phyloP scores from a whole-genome alignment of 2,888 invertebrate species.

The Drosophila differens region DNA sequence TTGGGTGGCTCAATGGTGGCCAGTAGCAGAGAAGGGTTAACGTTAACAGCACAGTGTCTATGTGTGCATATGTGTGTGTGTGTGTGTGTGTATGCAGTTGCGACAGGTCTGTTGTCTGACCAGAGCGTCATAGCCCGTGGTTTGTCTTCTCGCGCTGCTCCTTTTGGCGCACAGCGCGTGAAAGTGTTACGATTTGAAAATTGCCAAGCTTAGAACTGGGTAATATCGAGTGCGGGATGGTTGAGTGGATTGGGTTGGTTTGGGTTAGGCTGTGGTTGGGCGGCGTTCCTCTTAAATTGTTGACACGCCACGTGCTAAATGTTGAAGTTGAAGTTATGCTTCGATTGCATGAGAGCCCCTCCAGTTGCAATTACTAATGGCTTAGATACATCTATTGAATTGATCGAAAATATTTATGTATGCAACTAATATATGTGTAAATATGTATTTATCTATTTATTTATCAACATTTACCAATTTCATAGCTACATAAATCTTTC shows the following conservation, averaged over 20 bases:
- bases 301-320: conserved; percentile 53
- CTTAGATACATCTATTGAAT: not conserved
- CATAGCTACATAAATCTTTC: not conserved
- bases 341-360: not conserved
- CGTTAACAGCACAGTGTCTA: conserved; percentile 35
- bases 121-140: conserved; percentile 31
- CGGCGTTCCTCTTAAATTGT: conserved; percentile 50
- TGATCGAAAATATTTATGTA: not conserved
- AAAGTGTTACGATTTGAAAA: conserved; percentile 79
- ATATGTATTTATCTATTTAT: not conserved
- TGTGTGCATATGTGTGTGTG: conserved; percentile 4
- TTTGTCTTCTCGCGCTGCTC: conserved; percentile 47
- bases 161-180: conserved; percentile 66
- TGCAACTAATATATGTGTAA: not conserved
- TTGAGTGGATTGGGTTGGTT: not conserved
- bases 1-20: conserved; percentile 45
- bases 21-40: conserved; percentile 58
- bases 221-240: conserved; percentile 55
- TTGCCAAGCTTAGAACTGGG: conserved; percentile 76
- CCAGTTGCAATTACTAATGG: not conserved
- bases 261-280: not conserved
- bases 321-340: conserved; percentile 25
- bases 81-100: conserved; percentile 47
- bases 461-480: not conserved
- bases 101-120: conserved; percentile 68